A percentile compares a stretch with the other conserved stretches of the same genome.
Conservation (phyloP, 2,113 vertebrate genomes). For the human (Homo sapiens) region DNA sequence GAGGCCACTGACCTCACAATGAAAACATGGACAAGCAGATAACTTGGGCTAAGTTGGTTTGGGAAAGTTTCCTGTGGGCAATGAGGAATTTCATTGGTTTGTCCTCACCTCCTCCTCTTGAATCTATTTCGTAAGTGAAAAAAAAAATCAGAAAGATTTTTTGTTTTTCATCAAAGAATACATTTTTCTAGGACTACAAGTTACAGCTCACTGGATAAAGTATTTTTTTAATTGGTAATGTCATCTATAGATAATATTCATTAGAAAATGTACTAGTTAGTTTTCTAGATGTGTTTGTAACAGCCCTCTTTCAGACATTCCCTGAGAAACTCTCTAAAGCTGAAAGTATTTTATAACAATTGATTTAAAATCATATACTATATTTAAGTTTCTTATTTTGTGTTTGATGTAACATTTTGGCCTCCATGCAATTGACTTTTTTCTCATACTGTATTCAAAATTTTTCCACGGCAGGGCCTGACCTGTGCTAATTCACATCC, state of each 20-base stretch:
- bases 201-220: neutral
- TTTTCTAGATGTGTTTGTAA: neutral
- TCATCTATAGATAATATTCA: neutral
- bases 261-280: neutral
- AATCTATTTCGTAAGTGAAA: neutral
- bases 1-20: no score
- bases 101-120: neutral
- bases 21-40: neutral
- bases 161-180: neutral
- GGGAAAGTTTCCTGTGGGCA: neutral
- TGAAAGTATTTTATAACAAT: neutral
- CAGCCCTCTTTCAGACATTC: no score
- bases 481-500: neutral
- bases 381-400: no score
- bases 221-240: neutral
- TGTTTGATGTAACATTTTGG: neutral
- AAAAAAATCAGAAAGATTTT: neutral
- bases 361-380: neutral
- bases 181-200: neutral
- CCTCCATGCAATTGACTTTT: no score
- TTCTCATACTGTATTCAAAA: neutral
- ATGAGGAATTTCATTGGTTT: neutral
- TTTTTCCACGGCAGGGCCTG: no score
- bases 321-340: neutral
- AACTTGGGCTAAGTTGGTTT: neutral